Evolutionary conservation across 2,113 vertebrate species (phyloP), one percentile per base, ranked within the genome.

Genomic region (Orycteropus afer): DNA sequence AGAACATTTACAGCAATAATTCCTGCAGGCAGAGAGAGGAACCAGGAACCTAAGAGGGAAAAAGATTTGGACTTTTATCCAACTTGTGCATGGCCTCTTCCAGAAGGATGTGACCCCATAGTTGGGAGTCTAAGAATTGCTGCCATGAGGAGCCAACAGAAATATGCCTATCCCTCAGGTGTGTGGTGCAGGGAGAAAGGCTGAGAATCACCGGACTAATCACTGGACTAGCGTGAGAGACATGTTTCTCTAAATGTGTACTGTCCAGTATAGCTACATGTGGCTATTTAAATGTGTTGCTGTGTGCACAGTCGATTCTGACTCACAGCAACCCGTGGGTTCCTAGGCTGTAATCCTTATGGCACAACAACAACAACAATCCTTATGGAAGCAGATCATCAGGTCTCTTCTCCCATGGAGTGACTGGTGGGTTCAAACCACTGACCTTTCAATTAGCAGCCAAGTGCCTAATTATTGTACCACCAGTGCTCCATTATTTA

Each of bases 151-250:
- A 91, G 47, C 29, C 51, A 84, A 69, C 67, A 32, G 25, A 77
- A 92, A 89, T 73, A 9, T 86, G 29, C 53, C 40, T 65, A 1
- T 51, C 40, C 69, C 40, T 84, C 53, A 73, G 91, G 71, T 74
- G 22, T 69, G 40, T 53, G 61, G 69, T 8, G 47, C n/a, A 59
- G 18, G 55, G 15, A 53, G 37, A 86, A 65, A 93, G 9, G 34
- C 25, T 93, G 25, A 84, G 86, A 92, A 84, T 57, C 67, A 88
- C 18, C 73, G 45, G 84, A 87, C 27, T 51, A 92, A 84, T 57
- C 67, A 88, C 18, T 78, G 45, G 84, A 87, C 27, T 51, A 80
- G 29, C 57, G 40, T 57, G 29, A 93, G 71, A 88, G 29, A 34
- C 25, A 59, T 7, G 29, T 59, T 53, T 80, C 53, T 79, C 22